Base-by-base conservation (phyloP, 2,888 invertebrate genomes). In the Orthonevra nobilis region DNA sequence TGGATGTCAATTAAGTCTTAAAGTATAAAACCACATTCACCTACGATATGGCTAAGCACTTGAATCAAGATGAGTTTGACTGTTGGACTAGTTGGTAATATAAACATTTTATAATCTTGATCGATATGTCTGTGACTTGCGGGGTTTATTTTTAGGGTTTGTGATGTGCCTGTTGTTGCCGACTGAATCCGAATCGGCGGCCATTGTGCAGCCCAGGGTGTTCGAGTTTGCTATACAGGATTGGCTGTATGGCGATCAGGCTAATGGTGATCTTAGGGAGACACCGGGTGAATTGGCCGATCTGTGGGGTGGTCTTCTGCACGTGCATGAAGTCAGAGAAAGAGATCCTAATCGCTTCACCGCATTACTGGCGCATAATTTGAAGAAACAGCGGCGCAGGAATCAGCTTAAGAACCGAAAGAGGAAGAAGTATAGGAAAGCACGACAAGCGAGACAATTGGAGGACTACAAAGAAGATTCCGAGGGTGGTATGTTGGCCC, bases 11-110 rank as follows among this genome's bases (percentile, higher is more conserved):
- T 64, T 34, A 54, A 44, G 26, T 10, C n/a, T 17, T 34, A 9
- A 26, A 20, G 54, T 63, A 75, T 70, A 63, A 63, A 70, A 63
- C 36, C 6, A 38, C 40, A 54, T 44, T 77, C 63, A 64, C 64
- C 72, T 54, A 44, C 9, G 12, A 44, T 34, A 19, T 46, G 30
- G 50, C 32, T 23, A 7, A 64, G 52, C 38, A 72, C 58, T 77
- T 64, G 58, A 6, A 32, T 36, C 63, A n/a, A 52, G 44, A 77
- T 77, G 77, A 23, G 30, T 60, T 36, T 19, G 34, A 36, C 46
- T 50, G 50, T 14, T 44, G 50, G 56, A 34, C 26, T 64, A 34
- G 30, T 66, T 52, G 77, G 77, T 75, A 69, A 32, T 23, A 23
- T 17, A 12, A 4, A 4, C n/a, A 5, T 3, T 23, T 26, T 17